These are phyloP conservation scores for Dendroctonus ponderosae DNA, from an alignment of 1,140 invertebrate species.

Conservation along the genomic window DNA sequence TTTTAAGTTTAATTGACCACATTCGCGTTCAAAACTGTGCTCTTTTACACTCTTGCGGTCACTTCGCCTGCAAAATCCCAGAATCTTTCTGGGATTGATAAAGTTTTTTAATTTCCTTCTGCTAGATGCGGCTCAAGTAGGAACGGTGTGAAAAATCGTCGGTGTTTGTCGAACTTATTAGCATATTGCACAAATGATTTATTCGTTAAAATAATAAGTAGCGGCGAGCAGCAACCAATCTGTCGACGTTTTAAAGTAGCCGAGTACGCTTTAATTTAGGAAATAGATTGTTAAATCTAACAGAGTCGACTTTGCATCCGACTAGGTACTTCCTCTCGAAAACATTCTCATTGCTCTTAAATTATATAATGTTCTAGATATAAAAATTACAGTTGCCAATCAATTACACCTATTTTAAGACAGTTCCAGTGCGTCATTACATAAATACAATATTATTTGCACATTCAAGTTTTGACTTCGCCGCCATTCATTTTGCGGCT, in stretches of 20 bases:
- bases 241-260: conserved; percentile 44
- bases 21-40: too few relatives aligned
- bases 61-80: too few relatives aligned
- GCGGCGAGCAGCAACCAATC: conserved; percentile 29
- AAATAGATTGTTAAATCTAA: conserved; percentile 54
- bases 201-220: conserved; percentile 34
- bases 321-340: conserved; percentile 51
- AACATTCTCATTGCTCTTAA: conserved; percentile 49
- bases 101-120: too few relatives aligned
- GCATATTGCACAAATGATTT: conserved; percentile 30
- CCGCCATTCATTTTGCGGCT: too few relatives aligned
- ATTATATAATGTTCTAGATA: conserved; percentile 52
- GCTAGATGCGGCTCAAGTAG: too few relatives aligned
- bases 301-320: conserved; percentile 49
- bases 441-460: too few relatives aligned
- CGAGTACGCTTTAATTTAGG: conserved; percentile 50
- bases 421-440: conserved; percentile 8
- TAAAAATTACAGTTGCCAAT: conserved; percentile 48
- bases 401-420: conserved; percentile 41
- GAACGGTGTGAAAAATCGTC: too few relatives aligned
- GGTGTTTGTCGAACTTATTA: conserved; percentile 20
- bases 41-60: too few relatives aligned
- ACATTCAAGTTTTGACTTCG: too few relatives aligned
- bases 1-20: too few relatives aligned
- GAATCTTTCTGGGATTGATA: too few relatives aligned